Conservation (phyloP, 2,888 invertebrate genomes). For the Arenicola marina region DNA sequence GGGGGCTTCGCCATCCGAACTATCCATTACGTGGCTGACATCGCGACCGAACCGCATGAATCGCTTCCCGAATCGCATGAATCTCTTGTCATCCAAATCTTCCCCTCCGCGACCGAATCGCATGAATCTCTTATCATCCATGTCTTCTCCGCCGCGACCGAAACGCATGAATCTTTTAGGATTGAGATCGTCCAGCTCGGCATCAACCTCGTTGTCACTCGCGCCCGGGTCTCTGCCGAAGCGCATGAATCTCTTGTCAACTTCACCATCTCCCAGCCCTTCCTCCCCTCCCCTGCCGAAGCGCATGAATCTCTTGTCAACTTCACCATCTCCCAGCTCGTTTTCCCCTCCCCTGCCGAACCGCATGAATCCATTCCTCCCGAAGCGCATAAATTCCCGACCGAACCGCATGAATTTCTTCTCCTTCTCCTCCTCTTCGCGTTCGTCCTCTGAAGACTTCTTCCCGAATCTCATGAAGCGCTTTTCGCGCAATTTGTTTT, state of each 20-base stretch:
- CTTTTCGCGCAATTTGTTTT: neutral
- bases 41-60: slow-evolving; percentile 9
- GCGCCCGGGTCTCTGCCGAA: neutral
- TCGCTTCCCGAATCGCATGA: neutral
- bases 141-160: neutral
- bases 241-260: slow-evolving; percentile 11
- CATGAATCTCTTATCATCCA: slow-evolving; percentile 2
- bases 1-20: neutral
- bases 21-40: neutral
- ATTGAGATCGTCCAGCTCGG: too few relatives aligned
- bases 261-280: neutral
- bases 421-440: neutral
- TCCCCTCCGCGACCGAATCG: neutral
- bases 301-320: slow-evolving; percentile 2
- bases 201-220: too few relatives aligned
- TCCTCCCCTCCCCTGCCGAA: neutral
- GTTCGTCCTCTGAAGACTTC: neutral
- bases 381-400: neutral
- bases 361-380: neutral
- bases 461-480: slow-evolving; percentile 4
- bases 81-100: neutral
- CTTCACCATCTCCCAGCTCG: neutral
- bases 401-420: slow-evolving; percentile 6
- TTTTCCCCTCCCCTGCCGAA: neutral
- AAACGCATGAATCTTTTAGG: neutral